Conservation (phyloP, 2,797 vertebrate genomes). For the Malurus splendens region DNA sequence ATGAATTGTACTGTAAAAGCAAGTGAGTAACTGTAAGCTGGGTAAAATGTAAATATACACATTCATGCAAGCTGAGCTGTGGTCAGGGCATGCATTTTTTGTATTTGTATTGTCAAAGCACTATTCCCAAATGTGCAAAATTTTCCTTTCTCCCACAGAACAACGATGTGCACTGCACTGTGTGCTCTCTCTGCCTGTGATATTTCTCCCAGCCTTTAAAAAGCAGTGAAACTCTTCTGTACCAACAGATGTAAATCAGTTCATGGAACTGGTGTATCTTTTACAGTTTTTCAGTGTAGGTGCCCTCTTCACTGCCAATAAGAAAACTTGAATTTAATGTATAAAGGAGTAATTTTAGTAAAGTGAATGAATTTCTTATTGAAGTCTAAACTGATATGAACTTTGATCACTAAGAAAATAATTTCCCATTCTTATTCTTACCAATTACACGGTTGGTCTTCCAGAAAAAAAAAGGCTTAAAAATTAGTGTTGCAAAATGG, state of each 20-base stretch:
- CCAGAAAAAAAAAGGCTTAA: not conserved
- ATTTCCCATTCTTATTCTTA: not conserved
- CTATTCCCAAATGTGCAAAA: not conserved
- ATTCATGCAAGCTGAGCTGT: not conserved
- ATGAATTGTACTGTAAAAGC: not conserved
- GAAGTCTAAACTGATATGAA: not conserved
- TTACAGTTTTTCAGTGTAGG: not conserved
- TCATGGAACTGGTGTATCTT: not conserved
- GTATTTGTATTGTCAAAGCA: not conserved
- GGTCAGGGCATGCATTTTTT: not conserved
- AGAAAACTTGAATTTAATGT: not conserved
- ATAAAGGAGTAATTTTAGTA: not conserved
- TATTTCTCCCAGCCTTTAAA: not conserved
- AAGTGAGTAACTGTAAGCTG: not conserved
- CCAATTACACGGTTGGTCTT: not conserved
- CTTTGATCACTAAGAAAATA: not conserved
- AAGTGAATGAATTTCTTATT: not conserved
- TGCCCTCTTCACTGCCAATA: not conserved
- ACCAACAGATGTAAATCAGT: not conserved
- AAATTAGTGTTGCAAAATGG: not conserved
- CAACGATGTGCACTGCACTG: not conserved
- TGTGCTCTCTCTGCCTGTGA: not conserved
- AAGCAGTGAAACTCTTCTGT: not conserved
- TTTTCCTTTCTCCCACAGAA: not conserved
- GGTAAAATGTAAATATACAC: not conserved